phyloP scores from a whole-genome alignment of 2,797 vertebrate species.

The Gymnocypris eckloni region DNA sequence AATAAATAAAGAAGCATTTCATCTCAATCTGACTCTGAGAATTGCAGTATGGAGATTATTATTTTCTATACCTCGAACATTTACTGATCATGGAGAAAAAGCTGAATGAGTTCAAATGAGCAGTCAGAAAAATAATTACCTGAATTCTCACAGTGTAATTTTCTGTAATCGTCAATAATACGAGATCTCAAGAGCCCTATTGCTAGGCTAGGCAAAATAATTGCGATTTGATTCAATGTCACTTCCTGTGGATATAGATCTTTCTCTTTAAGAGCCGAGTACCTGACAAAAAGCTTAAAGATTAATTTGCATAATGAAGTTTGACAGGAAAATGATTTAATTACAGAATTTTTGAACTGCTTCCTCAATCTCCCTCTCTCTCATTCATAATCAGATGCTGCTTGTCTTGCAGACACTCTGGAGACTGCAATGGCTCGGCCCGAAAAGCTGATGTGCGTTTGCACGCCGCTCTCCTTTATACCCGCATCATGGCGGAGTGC shows the following conservation, averaged over 20 bases:
- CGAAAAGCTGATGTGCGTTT: too few relatives aligned
- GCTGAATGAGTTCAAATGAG: constrained; percentile 49
- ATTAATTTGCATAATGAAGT: constrained; percentile 77
- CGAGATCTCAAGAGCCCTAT: constrained; percentile 81
- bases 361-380: constrained; percentile 63
- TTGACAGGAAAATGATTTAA: constrained; percentile 85
- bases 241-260: constrained; percentile 81
- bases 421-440: too few relatives aligned
- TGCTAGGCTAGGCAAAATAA: constrained; percentile 83
- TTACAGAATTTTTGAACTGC: constrained; percentile 88
- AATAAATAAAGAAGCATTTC: background rate
- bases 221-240: constrained; percentile 85
- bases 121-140: constrained; percentile 75
- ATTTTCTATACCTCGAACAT: constrained; percentile 53
- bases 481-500: too few relatives aligned
- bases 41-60: constrained; percentile 51
- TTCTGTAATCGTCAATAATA: constrained; percentile 85
- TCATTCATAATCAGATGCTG: constrained; percentile 37
- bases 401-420: too few relatives aligned
- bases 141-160: constrained; percentile 77
- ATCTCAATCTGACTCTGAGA: constrained; percentile 35
- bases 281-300: constrained; percentile 90
- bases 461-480: too few relatives aligned
- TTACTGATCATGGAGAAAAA: constrained; percentile 41
- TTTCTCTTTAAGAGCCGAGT: constrained; percentile 84